Conservation (phyloP, 2,113 vertebrate genomes). For the Neodontobutis hainanensis region DNA sequence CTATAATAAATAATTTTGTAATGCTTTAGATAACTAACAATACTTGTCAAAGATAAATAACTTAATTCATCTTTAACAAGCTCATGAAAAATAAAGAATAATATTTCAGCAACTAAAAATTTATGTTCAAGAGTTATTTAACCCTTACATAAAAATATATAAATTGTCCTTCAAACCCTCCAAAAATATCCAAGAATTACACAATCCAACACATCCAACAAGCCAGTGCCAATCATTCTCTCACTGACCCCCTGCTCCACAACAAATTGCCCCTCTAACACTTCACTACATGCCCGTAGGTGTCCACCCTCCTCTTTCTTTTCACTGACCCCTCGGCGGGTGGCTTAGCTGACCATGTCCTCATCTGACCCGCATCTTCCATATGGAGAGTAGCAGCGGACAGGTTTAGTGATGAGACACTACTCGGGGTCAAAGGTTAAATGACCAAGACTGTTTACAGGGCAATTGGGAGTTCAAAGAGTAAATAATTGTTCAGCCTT, state of each 20-base stretch:
- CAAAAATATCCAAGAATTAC: too few species aligned
- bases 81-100: too few species aligned
- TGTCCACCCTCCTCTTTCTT: constrained; percentile 29
- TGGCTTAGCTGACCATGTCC: constrained; percentile 42
- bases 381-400: constrained; percentile 50
- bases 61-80: too few species aligned
- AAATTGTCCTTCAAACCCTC: too few species aligned
- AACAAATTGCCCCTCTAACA: constrained; percentile 48
- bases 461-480: constrained; percentile 50
- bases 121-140: too few species aligned
- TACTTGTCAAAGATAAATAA: too few species aligned
- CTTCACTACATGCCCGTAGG: constrained; percentile 23
- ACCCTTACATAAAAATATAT: too few species aligned
- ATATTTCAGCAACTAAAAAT: too few species aligned
- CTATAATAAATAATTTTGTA: too few species aligned
- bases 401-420: constrained; percentile 33
- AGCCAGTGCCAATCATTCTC: constrained; percentile 34
- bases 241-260: constrained; percentile 41
- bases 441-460: constrained; percentile 76
- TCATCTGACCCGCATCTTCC: constrained; percentile 66
- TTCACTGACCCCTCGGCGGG: constrained; percentile 8
- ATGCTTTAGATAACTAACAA: too few species aligned
- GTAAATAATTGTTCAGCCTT: constrained; percentile 17
- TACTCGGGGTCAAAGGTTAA: constrained; percentile 72
- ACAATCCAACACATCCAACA: too few species aligned